A percentile compares a stretch with the other conserved stretches of the same genome.
Evolutionary conservation across 2,888 invertebrate genomes (phyloP).

Genomic region (Cheilosia vernalis): DNA sequence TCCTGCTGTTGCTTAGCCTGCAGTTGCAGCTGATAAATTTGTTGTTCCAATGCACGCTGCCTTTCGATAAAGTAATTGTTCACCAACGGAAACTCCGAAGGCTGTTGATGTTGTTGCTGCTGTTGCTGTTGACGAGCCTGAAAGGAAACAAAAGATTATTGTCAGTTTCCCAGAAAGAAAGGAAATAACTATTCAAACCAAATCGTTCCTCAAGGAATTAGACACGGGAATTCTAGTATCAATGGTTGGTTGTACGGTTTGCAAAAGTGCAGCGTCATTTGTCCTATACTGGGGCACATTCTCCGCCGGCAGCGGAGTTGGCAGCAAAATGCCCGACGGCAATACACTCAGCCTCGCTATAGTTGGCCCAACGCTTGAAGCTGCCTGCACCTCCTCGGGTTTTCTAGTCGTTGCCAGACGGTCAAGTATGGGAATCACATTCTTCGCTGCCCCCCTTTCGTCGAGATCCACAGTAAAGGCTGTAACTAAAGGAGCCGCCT

Average conservation of each 20-base stretch:
- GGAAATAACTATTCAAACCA: constrained; percentile 34
- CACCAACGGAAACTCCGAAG: constrained; percentile 74
- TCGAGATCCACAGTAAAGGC: constrained; percentile 94
- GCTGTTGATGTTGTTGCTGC: constrained; percentile 25
- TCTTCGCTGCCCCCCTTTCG: constrained; percentile 90
- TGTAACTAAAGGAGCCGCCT: constrained; percentile 91
- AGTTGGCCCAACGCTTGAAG: constrained; percentile 78
- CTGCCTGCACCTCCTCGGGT: constrained; percentile 13
- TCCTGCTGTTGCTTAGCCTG: constrained; percentile 90
- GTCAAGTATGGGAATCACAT: constrained; percentile 89
- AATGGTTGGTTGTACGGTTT: neutral
- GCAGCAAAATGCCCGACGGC: constrained; percentile 76
- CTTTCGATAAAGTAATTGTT: constrained; percentile 84
- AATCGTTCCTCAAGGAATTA: constrained; percentile 33
- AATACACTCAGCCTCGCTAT: constrained; percentile 81
- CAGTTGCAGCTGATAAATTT: constrained; percentile 87
- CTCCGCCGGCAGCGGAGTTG: constrained; percentile 77
- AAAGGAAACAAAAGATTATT: constrained; percentile 42
- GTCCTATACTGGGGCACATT: constrained; percentile 47
- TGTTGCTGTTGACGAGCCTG: constrained; percentile 66
- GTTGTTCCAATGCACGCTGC: constrained; percentile 88
- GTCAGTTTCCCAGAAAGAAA: neutral
- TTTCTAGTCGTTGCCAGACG: constrained; percentile 73
- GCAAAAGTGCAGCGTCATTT: constrained; percentile 37
- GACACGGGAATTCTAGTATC: neutral